Evolutionary conservation across 1,140 invertebrate genomes (phyloP), one percentile per base, ranked within the genome.

Genomic region (Aphelenchoides fujianensis): DNA sequence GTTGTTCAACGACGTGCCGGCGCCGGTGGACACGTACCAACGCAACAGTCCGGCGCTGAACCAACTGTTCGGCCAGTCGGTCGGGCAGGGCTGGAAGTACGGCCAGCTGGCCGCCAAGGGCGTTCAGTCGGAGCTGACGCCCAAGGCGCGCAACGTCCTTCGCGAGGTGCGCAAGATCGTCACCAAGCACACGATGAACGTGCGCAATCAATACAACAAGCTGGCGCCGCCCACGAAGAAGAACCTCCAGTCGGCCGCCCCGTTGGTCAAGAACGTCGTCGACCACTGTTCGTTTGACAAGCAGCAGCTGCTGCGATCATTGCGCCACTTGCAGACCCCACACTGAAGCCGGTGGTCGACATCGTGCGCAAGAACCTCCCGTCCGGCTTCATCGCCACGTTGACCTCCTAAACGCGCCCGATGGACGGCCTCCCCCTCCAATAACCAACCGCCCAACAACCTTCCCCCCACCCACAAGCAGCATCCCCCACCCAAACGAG

Each of bases 71-170:
- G 5, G 5, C 23, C 55, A 59, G 34, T 16, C 5, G 5, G 19
- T 19, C 34, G 55, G 55, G 7, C 55, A 59, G 23, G 19, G 55
- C 5, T 59, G 55, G 55, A 59, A 59, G 34, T 59, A 59, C 19
- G 55, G 55, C 23, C 55, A 59, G 34, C 34, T 59, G 55, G 55
- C 55, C 19, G 55, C 55, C 55, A 59, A 59, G 23, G 55, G 55
- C 7, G 19, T 59, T 19, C 55, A 19, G 34, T 7, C 5, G 5
- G 55, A 59, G 23, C 34, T 59, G 55, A 59, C 5, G 5, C 5
- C 55, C 5, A 59, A 59, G 23, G 55, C 55, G 27, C 5, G 5
- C 55, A 59, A 59, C 55, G 5, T 59, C 5, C 55, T 59, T 19
- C 55, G 55, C 23, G 55, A 59, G 19, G 55, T 59, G 27, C 55